phyloP scores from a whole-genome alignment of 1,140 invertebrate species.

The Prorops nasuta region DNA sequence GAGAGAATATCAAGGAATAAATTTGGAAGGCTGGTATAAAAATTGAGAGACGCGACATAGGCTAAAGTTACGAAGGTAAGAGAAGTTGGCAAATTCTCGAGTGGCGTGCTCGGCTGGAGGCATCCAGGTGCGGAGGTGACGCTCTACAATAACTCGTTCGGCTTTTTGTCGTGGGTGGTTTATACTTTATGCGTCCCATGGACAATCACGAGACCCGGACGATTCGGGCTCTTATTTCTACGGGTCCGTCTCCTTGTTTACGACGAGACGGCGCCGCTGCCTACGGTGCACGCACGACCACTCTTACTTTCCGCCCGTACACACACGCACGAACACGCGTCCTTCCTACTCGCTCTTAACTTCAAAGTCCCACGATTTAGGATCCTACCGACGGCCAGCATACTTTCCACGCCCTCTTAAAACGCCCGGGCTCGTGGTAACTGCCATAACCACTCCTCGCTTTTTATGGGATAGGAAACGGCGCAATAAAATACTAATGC shows the following conservation, averaged over 20 bases:
- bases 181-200: slow-evolving; percentile 41
- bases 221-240: slow-evolving; percentile 43
- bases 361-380: slow-evolving; percentile 7
- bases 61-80: no score
- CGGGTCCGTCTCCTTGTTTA: slow-evolving; percentile 2
- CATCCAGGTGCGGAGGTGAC: slow-evolving; percentile 46
- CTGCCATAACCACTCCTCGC: neutral
- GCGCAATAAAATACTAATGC: no score
- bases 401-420: neutral
- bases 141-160: slow-evolving; percentile 48
- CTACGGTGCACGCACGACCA: slow-evolving; percentile 5
- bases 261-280: slow-evolving; percentile 17
- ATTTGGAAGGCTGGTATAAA: no score
- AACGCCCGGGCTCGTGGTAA: neutral
- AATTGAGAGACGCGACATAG: no score
- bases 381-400: no score
- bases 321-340: slow-evolving; percentile 5
- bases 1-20: no score
- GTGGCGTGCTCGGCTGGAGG: slow-evolving; percentile 13
- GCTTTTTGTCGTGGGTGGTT: slow-evolving; percentile 52
- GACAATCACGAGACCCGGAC: slow-evolving; percentile 39
- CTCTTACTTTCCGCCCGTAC: neutral
- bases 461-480: no score
- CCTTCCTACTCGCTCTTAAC: no score
- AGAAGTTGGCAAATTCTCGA: no score